phyloP scores from a whole-genome alignment of 2,888 invertebrate genomes.

The Pegoplata infirma region DNA sequence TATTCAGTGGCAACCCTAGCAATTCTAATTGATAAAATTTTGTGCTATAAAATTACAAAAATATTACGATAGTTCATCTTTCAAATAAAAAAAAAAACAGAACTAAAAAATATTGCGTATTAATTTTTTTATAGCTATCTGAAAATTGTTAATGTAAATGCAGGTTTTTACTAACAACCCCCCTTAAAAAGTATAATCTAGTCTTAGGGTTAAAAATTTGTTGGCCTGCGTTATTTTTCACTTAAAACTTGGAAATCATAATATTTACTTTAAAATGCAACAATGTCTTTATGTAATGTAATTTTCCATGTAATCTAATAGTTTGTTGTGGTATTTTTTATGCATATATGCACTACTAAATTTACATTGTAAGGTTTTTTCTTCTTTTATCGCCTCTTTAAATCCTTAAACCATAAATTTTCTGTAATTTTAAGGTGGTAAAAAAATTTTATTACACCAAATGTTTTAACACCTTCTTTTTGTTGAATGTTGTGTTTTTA shows the following conservation, averaged over 20 bases:
- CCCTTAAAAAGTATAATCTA: no score
- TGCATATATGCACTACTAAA: neutral
- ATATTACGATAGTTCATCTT: no score
- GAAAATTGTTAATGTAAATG: no score
- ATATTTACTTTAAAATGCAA: constrained; percentile 1
- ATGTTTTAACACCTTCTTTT: constrained; percentile 30
- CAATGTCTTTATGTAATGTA: neutral
- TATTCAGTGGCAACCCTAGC: no score
- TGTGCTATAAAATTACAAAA: no score
- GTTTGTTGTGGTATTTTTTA: neutral
- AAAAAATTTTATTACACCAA: constrained; percentile 8
- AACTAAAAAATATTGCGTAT: no score
- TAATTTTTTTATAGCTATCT: no score
- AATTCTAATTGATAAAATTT: no score
- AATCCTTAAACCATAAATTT: constrained; percentile 9
- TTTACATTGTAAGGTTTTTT: neutral
- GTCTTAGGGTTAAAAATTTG: no score
- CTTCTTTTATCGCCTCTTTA: neutral
- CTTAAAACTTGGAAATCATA: no score
- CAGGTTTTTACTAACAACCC: no score
- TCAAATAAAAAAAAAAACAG: no score
- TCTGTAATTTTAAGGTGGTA: constrained; percentile 12
- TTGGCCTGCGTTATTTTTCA: neutral
- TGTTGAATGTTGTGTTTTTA: neutral
- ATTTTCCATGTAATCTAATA: neutral